Base-by-base conservation (phyloP, 1,140 invertebrate species). In the Heliothis virescens region DNA sequence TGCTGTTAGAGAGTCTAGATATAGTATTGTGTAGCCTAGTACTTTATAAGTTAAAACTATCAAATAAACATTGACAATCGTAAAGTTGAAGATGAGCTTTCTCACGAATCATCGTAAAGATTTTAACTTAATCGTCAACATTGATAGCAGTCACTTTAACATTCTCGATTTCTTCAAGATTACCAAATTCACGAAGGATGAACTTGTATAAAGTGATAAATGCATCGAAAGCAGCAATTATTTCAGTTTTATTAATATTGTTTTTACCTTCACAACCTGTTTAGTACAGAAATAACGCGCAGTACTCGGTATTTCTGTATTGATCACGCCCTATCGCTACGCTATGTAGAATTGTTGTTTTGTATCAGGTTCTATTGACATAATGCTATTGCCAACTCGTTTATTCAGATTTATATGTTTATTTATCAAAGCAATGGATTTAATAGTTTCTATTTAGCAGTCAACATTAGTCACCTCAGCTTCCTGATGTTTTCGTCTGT, bases 191-290 rank as follows among this genome's bases (percentile, higher is more conserved):
- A 12, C 12, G 57, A 59, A 59, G 18, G 21, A 29, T 21, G 26
- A 59, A 21, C 57, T 26, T 59, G 11, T 29, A 59, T 59, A 13
- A 59, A 12, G 21, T 26, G 21, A 26, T 3, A 65, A 16, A 9
- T 48, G 13, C 21, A 48, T 26, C 26, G 3, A 71, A 50, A 71
- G 48, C 7, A 21, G 52, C 52, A 71, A 71, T 52, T 26, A 53
- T 26, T 18, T 53, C 67, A 71, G 67, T 48, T 71, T 26, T 53
- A 29, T 41, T 9, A 7, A 41, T 71, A 50, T 52, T 67, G 41
- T 67, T 67, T 67, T 71, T 47, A 5, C 67, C 48, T 53, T 53
- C 63, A 53, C 4, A 53, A 71, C 67, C 67, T 48, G 67, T 71
- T 21, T 50, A 7, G 26, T 29, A 29, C 21, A 71, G 21, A 71